Percentiles rank a stretch among this genome's conserved stretches.
Evolutionary conservation across 2,113 vertebrate species (phyloP).

Genomic region (Candoia aspera): DNA sequence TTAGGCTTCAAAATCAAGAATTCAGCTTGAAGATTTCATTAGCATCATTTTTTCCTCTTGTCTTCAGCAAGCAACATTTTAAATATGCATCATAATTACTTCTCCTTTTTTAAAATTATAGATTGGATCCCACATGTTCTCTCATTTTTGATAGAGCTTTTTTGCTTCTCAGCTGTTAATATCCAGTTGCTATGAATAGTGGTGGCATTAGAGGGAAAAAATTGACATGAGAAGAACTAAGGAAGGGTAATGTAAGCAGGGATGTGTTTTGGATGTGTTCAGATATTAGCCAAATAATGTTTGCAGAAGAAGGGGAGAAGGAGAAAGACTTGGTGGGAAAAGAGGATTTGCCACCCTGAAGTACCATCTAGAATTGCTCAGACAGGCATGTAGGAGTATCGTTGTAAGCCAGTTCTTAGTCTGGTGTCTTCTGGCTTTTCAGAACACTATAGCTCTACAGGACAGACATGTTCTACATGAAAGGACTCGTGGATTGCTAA

Average conservation of each 20-base stretch:
- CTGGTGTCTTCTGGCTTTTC: slow-evolving; percentile 31
- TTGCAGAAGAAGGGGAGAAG: background rate
- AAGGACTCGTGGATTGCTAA: slow-evolving; percentile 45
- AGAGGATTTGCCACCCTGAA: background rate
- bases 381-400: background rate
- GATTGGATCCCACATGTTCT: background rate
- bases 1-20: slow-evolving; percentile 14
- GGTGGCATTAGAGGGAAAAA: background rate
- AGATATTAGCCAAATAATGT: background rate
- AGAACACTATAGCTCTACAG: slow-evolving; percentile 52
- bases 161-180: background rate
- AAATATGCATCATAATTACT: background rate
- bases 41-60: background rate
- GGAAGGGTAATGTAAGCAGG: background rate
- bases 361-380: background rate
- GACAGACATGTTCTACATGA: slow-evolving; percentile 65
- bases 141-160: background rate
- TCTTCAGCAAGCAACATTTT: background rate
- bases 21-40: accelerated
- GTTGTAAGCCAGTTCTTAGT: background rate
- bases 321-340: background rate
- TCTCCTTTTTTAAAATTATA: background rate
- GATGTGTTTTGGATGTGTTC: background rate
- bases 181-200: background rate
- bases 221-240: background rate